Conservation (phyloP, 2,888 invertebrate genomes). For the Athalia cordata region DNA sequence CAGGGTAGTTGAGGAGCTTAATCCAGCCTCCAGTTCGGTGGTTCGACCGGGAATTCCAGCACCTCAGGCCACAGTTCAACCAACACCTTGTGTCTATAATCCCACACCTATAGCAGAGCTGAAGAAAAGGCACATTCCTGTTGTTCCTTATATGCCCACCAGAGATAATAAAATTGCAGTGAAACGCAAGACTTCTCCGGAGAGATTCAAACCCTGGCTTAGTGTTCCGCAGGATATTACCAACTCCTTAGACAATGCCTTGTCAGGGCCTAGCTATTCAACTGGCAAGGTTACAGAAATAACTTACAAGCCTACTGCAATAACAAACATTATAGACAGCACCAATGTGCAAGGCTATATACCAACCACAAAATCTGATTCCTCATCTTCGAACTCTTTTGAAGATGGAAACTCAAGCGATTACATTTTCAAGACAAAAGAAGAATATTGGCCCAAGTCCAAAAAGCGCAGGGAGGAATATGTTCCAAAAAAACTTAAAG, state of each 20-base stretch:
- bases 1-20: constrained; percentile 74
- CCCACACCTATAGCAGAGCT: constrained; percentile 81
- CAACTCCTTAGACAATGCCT: constrained; percentile 49
- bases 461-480: constrained; percentile 71
- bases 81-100: constrained; percentile 74
- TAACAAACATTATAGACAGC: constrained; percentile 56
- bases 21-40: constrained; percentile 62
- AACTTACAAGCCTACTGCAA: constrained; percentile 68
- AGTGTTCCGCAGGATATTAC: constrained; percentile 56
- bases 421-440: constrained; percentile 62
- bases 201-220: constrained; percentile 63
- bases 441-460: constrained; percentile 66
- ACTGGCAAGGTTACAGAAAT: constrained; percentile 52
- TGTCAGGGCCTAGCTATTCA: constrained; percentile 35
- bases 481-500: constrained; percentile 69
- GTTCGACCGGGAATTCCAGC: constrained; percentile 54
- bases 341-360: constrained; percentile 60
- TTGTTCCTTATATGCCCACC: constrained; percentile 67
- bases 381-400: constrained; percentile 60
- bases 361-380: constrained; percentile 64
- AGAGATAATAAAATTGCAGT: constrained; percentile 66
- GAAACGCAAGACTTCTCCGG: constrained; percentile 68
- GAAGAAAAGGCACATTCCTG: constrained; percentile 71
- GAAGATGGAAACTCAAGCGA: constrained; percentile 61
- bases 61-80: constrained; percentile 59